phyloP scores from a whole-genome alignment of 2,888 invertebrate species.

The Cerastis rubricosa region DNA sequence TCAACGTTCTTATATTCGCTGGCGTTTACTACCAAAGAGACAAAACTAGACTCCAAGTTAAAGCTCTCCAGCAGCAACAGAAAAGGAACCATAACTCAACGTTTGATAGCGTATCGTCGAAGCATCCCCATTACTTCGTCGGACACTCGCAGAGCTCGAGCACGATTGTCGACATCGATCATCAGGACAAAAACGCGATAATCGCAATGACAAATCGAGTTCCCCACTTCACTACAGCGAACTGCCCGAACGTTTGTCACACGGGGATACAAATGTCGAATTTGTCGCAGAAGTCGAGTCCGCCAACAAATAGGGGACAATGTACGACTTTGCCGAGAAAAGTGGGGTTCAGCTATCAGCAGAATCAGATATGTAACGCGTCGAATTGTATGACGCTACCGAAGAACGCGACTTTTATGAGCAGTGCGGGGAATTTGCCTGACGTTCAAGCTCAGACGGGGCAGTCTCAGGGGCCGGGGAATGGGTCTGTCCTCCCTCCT shows the following conservation, averaged over 20 bases:
- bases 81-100: slow-evolving; percentile 91
- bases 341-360: slow-evolving; percentile 87
- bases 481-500: slow-evolving; percentile 79
- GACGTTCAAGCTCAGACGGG: slow-evolving; percentile 89
- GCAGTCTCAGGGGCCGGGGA: slow-evolving; percentile 84
- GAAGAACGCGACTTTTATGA: slow-evolving; percentile 90
- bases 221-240: slow-evolving; percentile 87
- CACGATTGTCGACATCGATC: slow-evolving; percentile 96
- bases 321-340: slow-evolving; percentile 88
- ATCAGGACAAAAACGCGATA: slow-evolving; percentile 92
- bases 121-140: slow-evolving; percentile 95
- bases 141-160: slow-evolving; percentile 95
- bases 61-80: slow-evolving; percentile 93
- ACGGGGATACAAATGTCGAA: slow-evolving; percentile 91
- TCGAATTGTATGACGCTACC: slow-evolving; percentile 91
- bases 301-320: slow-evolving; percentile 85
- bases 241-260: slow-evolving; percentile 91
- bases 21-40: slow-evolving; percentile 96
- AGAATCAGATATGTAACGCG: slow-evolving; percentile 86
- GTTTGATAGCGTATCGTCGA: slow-evolving; percentile 91
- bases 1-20: slow-evolving; percentile 96
- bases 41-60: slow-evolving; percentile 95
- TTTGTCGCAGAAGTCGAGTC: slow-evolving; percentile 85
- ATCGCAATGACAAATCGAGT: slow-evolving; percentile 89
- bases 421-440: slow-evolving; percentile 85